Conservation (phyloP, 2,888 invertebrate genomes). For the Sphaerophoria taeniata region DNA sequence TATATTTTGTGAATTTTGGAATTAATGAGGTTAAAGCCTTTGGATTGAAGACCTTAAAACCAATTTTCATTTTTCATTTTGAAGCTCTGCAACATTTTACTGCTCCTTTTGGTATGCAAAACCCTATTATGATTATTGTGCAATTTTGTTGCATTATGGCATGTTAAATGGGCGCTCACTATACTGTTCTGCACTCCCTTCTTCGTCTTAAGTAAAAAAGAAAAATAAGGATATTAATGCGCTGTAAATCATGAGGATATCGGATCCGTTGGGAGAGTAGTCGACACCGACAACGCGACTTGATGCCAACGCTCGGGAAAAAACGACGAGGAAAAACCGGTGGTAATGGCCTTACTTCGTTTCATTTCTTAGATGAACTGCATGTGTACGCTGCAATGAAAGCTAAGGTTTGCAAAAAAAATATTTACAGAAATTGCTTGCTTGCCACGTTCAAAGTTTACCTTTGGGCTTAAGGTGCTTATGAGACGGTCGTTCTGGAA, state of each 20-base stretch:
- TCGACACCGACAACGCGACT: background rate
- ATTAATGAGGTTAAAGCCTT: slow-evolving; percentile 38
- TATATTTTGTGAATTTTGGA: slow-evolving; percentile 31
- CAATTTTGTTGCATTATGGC: slow-evolving; percentile 62
- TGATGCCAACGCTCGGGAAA: no score
- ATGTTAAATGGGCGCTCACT: slow-evolving; percentile 47
- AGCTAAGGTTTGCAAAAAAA: slow-evolving; percentile 61
- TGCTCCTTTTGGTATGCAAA: slow-evolving; percentile 52
- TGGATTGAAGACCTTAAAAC: slow-evolving; percentile 14
- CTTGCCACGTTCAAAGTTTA: slow-evolving; percentile 32
- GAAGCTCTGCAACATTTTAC: slow-evolving; percentile 49
- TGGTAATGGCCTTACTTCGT: slow-evolving; percentile 63
- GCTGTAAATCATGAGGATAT: slow-evolving; percentile 65
- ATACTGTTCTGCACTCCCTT: background rate
- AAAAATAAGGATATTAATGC: slow-evolving; percentile 33
- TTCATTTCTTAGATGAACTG: slow-evolving; percentile 67
- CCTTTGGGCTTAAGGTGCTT: slow-evolving; percentile 31
- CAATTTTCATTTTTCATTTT: slow-evolving; percentile 37
- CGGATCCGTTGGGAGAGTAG: slow-evolving; percentile 39
- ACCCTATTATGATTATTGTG: slow-evolving; percentile 38
- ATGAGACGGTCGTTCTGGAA: background rate
- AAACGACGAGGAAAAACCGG: background rate
- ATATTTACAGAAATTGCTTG: slow-evolving; percentile 60
- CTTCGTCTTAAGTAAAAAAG: background rate
- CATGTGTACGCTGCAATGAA: slow-evolving; percentile 56